Evolutionary conservation across 2,888 invertebrate genomes (phyloP).

Genomic region (Lottia gigantea): DNA sequence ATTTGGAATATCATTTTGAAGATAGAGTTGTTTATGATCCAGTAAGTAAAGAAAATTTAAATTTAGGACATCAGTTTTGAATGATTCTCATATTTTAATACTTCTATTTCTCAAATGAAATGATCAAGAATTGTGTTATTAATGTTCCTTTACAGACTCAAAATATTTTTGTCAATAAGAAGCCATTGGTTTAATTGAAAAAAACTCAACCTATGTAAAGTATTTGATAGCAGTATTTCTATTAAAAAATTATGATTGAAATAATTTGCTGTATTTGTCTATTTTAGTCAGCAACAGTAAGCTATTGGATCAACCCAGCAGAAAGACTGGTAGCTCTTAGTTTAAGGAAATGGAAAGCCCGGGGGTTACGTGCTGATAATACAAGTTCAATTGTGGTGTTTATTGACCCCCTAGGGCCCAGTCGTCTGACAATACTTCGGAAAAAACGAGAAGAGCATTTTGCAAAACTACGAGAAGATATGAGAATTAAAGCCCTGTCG

Average conservation of each 20-base stretch:
- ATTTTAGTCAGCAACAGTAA: slow-evolving; percentile 56
- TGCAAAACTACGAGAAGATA: slow-evolving; percentile 11
- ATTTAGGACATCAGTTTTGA: too few relatives aligned
- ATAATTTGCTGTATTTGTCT: too few relatives aligned
- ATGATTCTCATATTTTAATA: too few relatives aligned
- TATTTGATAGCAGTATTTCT: too few relatives aligned
- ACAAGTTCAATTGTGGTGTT: slow-evolving; percentile 93
- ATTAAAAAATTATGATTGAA: too few relatives aligned
- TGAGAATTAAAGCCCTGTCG: not conserved
- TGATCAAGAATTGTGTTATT: too few relatives aligned
- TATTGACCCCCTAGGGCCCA: slow-evolving; percentile 86
- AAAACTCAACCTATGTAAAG: too few relatives aligned
- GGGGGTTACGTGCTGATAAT: slow-evolving; percentile 93
- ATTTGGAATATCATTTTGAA: slow-evolving; percentile 58
- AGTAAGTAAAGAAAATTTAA: too few relatives aligned
- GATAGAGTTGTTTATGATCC: slow-evolving; percentile 56
- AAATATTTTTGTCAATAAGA: too few relatives aligned
- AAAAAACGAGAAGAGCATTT: slow-evolving; percentile 49
- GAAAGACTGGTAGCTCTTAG: slow-evolving; percentile 87
- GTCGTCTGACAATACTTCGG: slow-evolving; percentile 54
- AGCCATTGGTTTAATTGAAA: too few relatives aligned
- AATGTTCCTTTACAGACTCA: too few relatives aligned
- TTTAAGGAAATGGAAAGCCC: slow-evolving; percentile 84
- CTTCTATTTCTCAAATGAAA: too few relatives aligned
- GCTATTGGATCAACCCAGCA: slow-evolving; percentile 82